Evolutionary conservation across 2,797 vertebrate species (phyloP), one percentile per base, ranked within the genome.

Genomic region (Hippopotamyrus pictus): DNA sequence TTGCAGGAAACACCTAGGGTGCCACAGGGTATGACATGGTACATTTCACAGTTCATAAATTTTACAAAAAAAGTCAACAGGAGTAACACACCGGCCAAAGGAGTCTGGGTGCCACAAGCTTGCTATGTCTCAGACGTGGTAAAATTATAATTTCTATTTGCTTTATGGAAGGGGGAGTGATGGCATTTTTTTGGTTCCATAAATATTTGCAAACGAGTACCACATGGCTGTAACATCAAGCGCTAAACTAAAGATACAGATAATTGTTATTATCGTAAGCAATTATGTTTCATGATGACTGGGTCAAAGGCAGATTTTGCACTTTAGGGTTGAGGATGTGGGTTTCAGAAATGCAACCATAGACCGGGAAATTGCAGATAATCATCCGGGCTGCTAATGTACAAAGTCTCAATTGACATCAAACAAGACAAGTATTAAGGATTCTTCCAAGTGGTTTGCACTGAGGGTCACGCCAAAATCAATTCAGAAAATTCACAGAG

Each of bases 1-100:
- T 41, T 90, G 94, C 95, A 96, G 95, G 95, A 97, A 96, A 96
- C 95, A 92, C 94, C 94, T 93, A 92, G 92, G 91, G 93, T 94
- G 95, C 94, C 94, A 95, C 92, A 92, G 94, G 93, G 91, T 93
- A 90, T 91, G 94, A 95, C 94, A 95, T 93, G 94, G 93, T 92
- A 92, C 91, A 89, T 93, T 95, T 94, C 94, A 95, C 93, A 92
- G 92, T 92, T 93, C 91, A 79, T 94, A 94, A 95, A 93, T 93
- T 89, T 92, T 87, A 25, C 48, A 89, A 93, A 92, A 92, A 92
- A 92, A 41, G 91, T 87, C 84, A 93, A 89, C 90, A 90, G 89
- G 89, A 88, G 90, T 92, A 93, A 89, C 92, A 93, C 89, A 90
- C 91, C 88, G 59, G 88, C 92, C 29, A 90, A 53, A n/a, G n/a